Percentiles rank a stretch among this genome's conserved stretches.
Evolutionary conservation across 1,140 invertebrate species (phyloP).

Genomic region (Euglossa dilemma): DNA sequence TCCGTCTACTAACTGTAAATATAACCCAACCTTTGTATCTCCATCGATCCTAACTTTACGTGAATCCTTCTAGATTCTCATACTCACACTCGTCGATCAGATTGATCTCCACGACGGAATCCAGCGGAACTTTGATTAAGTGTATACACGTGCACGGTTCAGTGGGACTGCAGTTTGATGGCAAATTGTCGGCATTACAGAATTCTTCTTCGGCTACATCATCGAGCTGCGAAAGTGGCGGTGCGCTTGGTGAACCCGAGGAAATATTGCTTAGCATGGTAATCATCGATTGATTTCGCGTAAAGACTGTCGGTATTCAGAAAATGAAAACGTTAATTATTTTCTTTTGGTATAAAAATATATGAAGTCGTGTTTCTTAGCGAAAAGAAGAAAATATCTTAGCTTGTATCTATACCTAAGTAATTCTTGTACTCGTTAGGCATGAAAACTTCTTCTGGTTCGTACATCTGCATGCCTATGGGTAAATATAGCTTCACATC

Average conservation of each 20-base stretch:
- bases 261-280: constrained; percentile 81
- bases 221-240: constrained; percentile 81
- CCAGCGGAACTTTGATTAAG: constrained; percentile 80
- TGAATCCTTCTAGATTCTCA: too few relatives aligned
- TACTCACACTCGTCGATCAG: constrained; percentile 83
- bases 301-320: constrained; percentile 47
- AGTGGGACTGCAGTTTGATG: constrained; percentile 65
- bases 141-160: constrained; percentile 82
- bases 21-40: neutral
- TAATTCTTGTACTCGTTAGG: constrained; percentile 89
- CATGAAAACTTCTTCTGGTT: constrained; percentile 87
- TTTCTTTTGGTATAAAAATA: neutral
- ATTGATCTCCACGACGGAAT: constrained; percentile 83
- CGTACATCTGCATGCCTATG: constrained; percentile 88
- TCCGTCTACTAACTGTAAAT: constrained; percentile 50
- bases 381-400: neutral
- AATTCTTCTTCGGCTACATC: constrained; percentile 72
- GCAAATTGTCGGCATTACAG: constrained; percentile 81
- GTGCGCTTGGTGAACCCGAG: constrained; percentile 77
- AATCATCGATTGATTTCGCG: neutral
- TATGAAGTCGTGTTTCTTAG: neutral
- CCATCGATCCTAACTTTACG: too few relatives aligned
- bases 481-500: constrained; percentile 91
- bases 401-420: constrained; percentile 81
- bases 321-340: constrained; percentile 16